Evolutionary conservation across 2,113 vertebrate species (phyloP).

Genomic region (Epinephelus moara): DNA sequence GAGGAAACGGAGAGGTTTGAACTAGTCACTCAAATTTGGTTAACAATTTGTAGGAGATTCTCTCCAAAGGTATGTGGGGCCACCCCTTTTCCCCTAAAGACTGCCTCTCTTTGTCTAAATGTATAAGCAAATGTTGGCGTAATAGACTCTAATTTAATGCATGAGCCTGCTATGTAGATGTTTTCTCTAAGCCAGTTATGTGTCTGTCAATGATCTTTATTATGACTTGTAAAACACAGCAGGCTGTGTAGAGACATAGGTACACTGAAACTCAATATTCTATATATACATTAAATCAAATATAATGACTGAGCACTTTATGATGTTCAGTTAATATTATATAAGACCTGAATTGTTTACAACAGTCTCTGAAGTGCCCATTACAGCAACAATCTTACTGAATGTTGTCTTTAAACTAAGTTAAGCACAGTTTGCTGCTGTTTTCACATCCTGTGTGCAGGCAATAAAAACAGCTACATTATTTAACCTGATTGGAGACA

Average conservation of each 20-base stretch:
- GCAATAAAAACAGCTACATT: not conserved
- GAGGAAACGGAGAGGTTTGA: not conserved
- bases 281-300: not conserved
- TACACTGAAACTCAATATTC: not conserved
- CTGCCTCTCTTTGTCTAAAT: conserved; percentile 16
- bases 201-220: not conserved
- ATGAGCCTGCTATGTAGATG: not conserved
- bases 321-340: not conserved
- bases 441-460: not conserved
- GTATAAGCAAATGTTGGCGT: conserved; percentile 4
- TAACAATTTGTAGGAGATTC: not conserved
- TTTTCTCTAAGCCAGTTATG: not conserved
- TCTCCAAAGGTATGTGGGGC: not conserved
- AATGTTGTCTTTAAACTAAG: not conserved
- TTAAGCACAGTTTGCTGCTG: not conserved
- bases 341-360: not conserved
- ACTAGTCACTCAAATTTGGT: no score
- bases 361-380: not conserved
- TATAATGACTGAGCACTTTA: not conserved
- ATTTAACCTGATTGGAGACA: conserved; percentile 3
- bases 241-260: not conserved
- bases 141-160: conserved; percentile 30
- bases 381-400: not conserved
- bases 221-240: conserved; percentile 4
- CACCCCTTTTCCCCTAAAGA: not conserved